Conservation (phyloP, 2,113 vertebrate genomes). For the Eudyptes chrysolophus region DNA sequence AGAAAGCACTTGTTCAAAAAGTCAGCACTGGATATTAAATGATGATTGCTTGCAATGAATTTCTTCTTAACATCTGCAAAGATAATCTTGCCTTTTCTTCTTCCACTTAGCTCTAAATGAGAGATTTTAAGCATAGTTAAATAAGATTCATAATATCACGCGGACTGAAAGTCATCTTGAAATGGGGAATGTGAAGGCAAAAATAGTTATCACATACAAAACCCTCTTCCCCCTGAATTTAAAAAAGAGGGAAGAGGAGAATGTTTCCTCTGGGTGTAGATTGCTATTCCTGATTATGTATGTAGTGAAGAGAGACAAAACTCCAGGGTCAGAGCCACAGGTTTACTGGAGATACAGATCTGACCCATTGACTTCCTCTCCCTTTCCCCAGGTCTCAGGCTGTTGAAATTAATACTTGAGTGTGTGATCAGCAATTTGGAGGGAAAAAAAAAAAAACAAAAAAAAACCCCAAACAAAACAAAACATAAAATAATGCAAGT, state of each 20-base stretch:
- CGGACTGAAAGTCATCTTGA: constrained; percentile 68
- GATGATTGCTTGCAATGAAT: constrained; percentile 82
- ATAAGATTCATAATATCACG: constrained; percentile 71
- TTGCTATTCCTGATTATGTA: background rate
- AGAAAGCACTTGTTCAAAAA: constrained; percentile 81
- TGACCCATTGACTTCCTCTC: background rate
- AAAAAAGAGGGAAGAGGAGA: background rate
- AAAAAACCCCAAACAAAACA: no score
- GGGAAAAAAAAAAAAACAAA: background rate
- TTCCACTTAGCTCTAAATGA: constrained; percentile 79
- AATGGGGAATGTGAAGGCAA: constrained; percentile 53
- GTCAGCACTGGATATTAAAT: constrained; percentile 79
- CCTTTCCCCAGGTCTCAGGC: background rate
- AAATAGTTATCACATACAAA: constrained; percentile 35
- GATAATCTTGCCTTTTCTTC: constrained; percentile 82
- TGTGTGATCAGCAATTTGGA: background rate
- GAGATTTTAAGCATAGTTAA: constrained; percentile 79
- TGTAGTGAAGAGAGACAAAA: background rate
- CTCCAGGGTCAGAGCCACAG: background rate
- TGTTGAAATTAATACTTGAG: background rate
- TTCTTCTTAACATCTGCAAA: constrained; percentile 80
- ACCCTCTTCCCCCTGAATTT: background rate
- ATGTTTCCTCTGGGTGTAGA: background rate
- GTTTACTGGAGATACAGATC: background rate
- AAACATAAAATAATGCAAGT: background rate